Evolutionary conservation across 2,797 vertebrate genomes (phyloP), one percentile per base, ranked within the genome.

Genomic region (Chloroceryle inda): DNA sequence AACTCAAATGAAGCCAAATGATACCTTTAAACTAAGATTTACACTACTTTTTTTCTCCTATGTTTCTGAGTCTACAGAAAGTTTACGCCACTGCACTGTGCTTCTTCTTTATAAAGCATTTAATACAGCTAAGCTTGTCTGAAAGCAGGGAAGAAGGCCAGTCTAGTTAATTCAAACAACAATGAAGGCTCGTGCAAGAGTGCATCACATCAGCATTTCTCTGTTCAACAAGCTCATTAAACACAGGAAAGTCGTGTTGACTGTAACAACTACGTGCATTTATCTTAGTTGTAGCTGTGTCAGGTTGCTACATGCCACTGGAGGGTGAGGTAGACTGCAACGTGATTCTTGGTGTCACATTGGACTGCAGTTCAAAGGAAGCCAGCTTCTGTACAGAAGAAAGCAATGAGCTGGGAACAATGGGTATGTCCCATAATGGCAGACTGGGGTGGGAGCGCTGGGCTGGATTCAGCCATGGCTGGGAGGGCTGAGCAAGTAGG

Each of bases 321-420:
- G 16, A 71, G 63, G 82, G 56, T 0, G 63, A 71, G 77, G 45
- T 23, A 58, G 91, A 56, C 91, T 78, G 92, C 77, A 93, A 80
- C 2, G 8, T 64, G 88, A 90, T 77, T 80, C 90, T 38, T 62
- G 92, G 88, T 94, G 83, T 91, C 96, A 92, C 89, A 73, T 58
- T 93, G 85, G 92, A 20, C 58, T 58, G 85, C 81, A 61, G 79
- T 53, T 95, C 89, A 82, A 84, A 91, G 76, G 81, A 67, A 88
- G 47, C 9, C 89, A 49, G 45, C 88, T 89, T 47, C 88, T 71
- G 61, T 53, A 1, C 47, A 63, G 90, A 76, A 85, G 92, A 87
- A 91, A 71, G 85, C 80, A 82, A 76, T 88, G 67, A 96, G 44
- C 88, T 85, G 85, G 40, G 80, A 92, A 92, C 83, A 83, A 44